Evolutionary conservation across 2,888 invertebrate species (phyloP).

Genomic region (Amiota communis): DNA sequence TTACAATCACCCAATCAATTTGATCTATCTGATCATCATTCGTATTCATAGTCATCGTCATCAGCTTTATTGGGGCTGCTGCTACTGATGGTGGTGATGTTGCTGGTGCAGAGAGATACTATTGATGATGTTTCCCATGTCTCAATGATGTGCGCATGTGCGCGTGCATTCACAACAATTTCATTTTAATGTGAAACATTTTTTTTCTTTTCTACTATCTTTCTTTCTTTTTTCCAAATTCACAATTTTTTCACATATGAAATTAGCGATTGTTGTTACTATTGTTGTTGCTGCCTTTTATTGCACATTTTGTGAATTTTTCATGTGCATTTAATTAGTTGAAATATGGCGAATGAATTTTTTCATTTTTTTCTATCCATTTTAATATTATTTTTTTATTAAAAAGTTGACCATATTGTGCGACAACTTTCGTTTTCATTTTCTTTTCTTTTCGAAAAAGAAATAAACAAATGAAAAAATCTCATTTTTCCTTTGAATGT

Average conservation of each 20-base stretch:
- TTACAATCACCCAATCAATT: too few species aligned
- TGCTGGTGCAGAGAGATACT: too few species aligned
- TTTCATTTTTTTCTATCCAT: too few species aligned
- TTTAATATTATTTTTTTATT: constrained; percentile 34
- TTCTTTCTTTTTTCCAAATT: not conserved
- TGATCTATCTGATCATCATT: too few species aligned
- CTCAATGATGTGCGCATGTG: not conserved
- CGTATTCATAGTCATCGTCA: too few species aligned
- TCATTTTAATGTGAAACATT: constrained; percentile 13
- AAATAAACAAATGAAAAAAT: too few species aligned
- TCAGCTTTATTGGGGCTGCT: too few species aligned
- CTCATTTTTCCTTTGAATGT: too few species aligned
- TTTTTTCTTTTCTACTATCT: not conserved
- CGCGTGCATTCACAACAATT: constrained; percentile 15
- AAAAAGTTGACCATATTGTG: constrained; percentile 63
- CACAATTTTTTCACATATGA: constrained; percentile 40
- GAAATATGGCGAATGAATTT: constrained; percentile 56
- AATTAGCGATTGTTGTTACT: constrained; percentile 43
- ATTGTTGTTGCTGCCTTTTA: constrained; percentile 58
- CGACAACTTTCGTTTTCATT: constrained; percentile 61
- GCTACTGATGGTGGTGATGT: too few species aligned
- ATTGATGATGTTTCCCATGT: constrained; percentile 4
- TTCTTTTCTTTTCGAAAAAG: constrained; percentile 17
- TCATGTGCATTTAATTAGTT: constrained; percentile 68
- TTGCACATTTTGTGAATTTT: constrained; percentile 61